Percentiles rank a stretch among this genome's conserved stretches.
phyloP scores from a whole-genome alignment of 2,888 invertebrate genomes.

The Caenorhabditis zanzibari region DNA sequence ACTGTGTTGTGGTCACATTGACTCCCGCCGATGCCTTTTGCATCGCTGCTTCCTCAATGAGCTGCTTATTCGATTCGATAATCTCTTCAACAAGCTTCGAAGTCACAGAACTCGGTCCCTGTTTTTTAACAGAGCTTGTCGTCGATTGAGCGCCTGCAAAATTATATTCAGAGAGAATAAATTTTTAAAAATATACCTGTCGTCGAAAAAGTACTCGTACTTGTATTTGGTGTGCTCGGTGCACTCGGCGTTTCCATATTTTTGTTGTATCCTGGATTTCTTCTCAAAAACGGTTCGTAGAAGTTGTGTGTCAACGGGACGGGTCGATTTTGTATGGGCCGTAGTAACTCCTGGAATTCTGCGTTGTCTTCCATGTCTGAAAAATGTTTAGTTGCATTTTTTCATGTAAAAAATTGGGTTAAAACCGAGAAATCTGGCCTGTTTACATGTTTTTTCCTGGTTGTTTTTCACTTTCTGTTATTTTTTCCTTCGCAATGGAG shows the following conservation, averaged over 20 bases:
- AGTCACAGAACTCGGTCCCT: neutral
- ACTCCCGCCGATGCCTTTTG: constrained; percentile 35
- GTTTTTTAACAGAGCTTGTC: neutral
- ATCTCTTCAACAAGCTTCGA: constrained; percentile 51
- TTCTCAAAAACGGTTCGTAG: constrained; percentile 47
- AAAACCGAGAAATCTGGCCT: neutral
- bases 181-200: constrained; percentile 15
- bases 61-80: constrained; percentile 44
- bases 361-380: constrained; percentile 23
- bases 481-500: constrained; percentile 1
- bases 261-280: constrained; percentile 18
- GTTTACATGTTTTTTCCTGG: neutral
- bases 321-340: neutral
- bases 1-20: constrained; percentile 45
- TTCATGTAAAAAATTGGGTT: neutral
- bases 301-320: constrained; percentile 55
- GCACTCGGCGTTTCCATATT: constrained; percentile 23
- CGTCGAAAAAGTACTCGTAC: neutral
- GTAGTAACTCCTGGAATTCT: constrained; percentile 22
- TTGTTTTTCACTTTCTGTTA: neutral
- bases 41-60: constrained; percentile 55
- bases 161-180: neutral
- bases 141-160: constrained; percentile 6
- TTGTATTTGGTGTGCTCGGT: constrained; percentile 11
- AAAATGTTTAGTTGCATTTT: neutral